Conservation (phyloP, 2,797 vertebrate species). For the Eurystomus glaucurus region DNA sequence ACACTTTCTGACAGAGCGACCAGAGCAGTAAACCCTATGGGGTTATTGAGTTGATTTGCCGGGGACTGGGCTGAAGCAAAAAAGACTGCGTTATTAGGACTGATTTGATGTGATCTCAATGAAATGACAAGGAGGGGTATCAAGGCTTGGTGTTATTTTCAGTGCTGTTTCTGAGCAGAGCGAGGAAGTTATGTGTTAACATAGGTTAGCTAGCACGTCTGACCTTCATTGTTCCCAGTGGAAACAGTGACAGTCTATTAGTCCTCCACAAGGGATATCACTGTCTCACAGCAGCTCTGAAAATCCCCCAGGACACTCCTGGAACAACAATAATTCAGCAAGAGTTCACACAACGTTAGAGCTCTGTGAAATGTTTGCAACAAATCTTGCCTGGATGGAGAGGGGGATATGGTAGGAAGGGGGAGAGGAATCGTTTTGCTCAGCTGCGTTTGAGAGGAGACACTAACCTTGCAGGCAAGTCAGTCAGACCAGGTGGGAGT, state of each 20-base stretch:
- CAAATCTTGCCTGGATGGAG: slow-evolving; percentile 53
- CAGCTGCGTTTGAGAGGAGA: background rate
- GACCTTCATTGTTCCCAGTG: slow-evolving; percentile 74
- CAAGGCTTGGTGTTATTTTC: background rate
- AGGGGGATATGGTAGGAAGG: background rate
- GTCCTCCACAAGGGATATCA: slow-evolving; percentile 63
- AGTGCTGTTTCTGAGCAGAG: slow-evolving; percentile 6
- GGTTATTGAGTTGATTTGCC: background rate
- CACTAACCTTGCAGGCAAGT: background rate
- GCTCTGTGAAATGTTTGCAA: slow-evolving; percentile 52
- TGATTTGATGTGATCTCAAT: background rate
- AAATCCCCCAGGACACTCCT: slow-evolving; percentile 67
- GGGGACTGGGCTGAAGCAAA: background rate
- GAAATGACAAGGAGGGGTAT: background rate
- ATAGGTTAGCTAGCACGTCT: slow-evolving; percentile 61
- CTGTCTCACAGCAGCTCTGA: slow-evolving; percentile 67
- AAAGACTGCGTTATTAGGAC: background rate
- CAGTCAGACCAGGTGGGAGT: background rate
- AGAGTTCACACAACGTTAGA: slow-evolving; percentile 42
- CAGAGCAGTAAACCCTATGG: background rate
- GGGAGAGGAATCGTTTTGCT: background rate
- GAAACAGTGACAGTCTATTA: slow-evolving; percentile 72
- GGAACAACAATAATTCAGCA: slow-evolving; percentile 72
- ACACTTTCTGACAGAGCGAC: background rate
- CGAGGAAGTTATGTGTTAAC: slow-evolving; percentile 46